A percentile compares a stretch with the other conserved stretches of the same genome.
Evolutionary conservation across 2,888 invertebrate genomes (phyloP).

Genomic region (Ormyrus rosae): DNA sequence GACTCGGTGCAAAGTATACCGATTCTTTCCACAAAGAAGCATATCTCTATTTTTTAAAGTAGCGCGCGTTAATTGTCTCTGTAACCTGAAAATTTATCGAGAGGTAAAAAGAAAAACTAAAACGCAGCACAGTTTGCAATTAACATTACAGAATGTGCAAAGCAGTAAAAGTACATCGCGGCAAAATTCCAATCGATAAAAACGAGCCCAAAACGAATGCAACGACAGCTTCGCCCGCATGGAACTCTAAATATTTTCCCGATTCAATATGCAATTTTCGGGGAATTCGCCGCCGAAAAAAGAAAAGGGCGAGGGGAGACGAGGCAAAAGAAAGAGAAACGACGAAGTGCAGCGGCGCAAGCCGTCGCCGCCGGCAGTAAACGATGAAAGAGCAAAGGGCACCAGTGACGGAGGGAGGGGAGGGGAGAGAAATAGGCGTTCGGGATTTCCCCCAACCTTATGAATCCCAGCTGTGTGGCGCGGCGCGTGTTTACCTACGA

Average conservation of each 20-base stretch:
- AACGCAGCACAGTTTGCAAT: no score
- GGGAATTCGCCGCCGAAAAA: slow-evolving; percentile 17
- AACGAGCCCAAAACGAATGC: slow-evolving; percentile 5
- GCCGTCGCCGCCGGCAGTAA: slow-evolving; percentile 2
- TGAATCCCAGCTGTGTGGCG: not conserved
- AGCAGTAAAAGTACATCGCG: not conserved
- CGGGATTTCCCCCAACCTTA: slow-evolving; percentile 26
- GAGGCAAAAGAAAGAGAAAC: not conserved
- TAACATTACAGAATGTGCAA: no score
- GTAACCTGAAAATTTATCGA: no score
- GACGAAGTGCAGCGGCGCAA: not conserved
- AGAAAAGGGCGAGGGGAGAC: not conserved
- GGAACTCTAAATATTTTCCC: slow-evolving; percentile 46
- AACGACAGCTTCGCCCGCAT: not conserved
- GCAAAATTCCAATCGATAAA: slow-evolving; percentile 25
- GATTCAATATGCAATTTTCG: slow-evolving; percentile 48
- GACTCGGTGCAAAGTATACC: not conserved
- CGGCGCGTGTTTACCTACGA: slow-evolving; percentile 32
- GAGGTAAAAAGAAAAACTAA: no score
- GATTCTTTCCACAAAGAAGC: not conserved
- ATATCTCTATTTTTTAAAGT: not conserved
- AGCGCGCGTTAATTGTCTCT: no score
- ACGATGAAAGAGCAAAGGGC: slow-evolving; percentile 8
- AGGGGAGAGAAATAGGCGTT: not conserved
- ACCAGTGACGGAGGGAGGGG: not conserved